Base-by-base conservation (phyloP, 2,888 invertebrate species). In the Drosophila multiciliata region DNA sequence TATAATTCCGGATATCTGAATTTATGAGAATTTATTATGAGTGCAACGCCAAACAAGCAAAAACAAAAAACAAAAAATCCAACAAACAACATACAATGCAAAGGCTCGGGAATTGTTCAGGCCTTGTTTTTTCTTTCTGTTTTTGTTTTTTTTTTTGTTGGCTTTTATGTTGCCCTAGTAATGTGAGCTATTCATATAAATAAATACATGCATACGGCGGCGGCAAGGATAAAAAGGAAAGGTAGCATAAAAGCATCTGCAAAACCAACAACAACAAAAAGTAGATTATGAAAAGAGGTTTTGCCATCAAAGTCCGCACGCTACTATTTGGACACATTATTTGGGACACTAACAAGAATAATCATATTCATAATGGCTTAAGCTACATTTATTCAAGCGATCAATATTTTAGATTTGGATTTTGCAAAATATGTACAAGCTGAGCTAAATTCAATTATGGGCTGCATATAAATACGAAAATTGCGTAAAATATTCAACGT, bases 261-360 rank as follows among this genome's bases (percentile, higher is more conserved):
- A 66, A 60, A 75, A 66, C 72, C 67, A 59, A 48, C 15, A 8
- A 32, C 26, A n/a, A 20, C 12, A 54, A 57, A 61, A 60, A 54
- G 60, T 61, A 73, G 66, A 76, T 80, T 76, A 68, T 78, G 73
- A 57, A 68, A 70, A 72, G 50, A 63, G 65, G 33, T 4, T 7
- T 66, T 48, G 66, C 79, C 55, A 61, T 78, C 79, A 77, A 42
- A 61, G 53, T 59, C 59, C 17, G 35, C 49, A 40, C 36, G 52
- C 54, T 53, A 49, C 58, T 1, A 60, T 29, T 50, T 59, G 40
- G 26, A 65, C 38, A 42, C 11, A 20, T 42, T 59, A 75, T 80
- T 75, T 80, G 66, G 66, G 59, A 48, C 71, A 67, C n/a, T 40
- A 12, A n/a, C 33, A 40, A 29, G 48, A 20, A 23, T 54, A 35